phyloP scores from a whole-genome alignment of 2,797 vertebrate species.

The Muraenolepis orangiensis region DNA sequence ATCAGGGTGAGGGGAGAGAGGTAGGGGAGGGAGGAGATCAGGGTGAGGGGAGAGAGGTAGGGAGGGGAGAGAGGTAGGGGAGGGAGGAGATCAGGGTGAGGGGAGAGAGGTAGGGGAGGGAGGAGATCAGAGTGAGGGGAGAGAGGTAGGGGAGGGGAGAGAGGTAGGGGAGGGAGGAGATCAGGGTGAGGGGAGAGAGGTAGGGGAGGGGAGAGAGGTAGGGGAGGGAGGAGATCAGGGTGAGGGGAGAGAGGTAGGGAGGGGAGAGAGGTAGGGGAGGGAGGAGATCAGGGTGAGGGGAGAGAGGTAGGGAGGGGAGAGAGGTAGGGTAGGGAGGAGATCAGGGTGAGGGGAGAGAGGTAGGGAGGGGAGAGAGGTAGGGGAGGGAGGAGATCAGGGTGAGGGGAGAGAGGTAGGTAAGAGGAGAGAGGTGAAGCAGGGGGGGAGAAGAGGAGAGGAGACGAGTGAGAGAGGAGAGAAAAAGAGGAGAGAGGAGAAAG shows the following conservation, averaged over 20 bases:
- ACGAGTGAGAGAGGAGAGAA: not conserved
- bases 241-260: too few relatives aligned
- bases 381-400: not conserved
- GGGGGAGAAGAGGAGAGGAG: not conserved
- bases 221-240: too few relatives aligned
- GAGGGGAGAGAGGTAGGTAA: not conserved
- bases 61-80: not conserved
- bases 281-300: too few relatives aligned
- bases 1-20: conserved; percentile 54
- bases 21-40: not conserved
- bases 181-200: not conserved
- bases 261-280: conserved; percentile 1
- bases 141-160: too few relatives aligned
- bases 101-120: too few relatives aligned
- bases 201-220: not conserved
- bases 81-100: not conserved
- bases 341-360: conserved; percentile 52
- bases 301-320: conserved; percentile 32
- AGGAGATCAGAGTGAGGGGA: too few relatives aligned
- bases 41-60: not conserved
- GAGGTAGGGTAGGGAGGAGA: conserved; percentile 29
- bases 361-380: not conserved
- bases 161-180: not conserved
- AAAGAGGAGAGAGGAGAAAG: conserved; percentile 10
- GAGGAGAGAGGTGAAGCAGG: not conserved